Evolutionary conservation across 2,113 vertebrate species (phyloP), one percentile per base, ranked within the genome.

Genomic region (Ranitomeya imitator): DNA sequence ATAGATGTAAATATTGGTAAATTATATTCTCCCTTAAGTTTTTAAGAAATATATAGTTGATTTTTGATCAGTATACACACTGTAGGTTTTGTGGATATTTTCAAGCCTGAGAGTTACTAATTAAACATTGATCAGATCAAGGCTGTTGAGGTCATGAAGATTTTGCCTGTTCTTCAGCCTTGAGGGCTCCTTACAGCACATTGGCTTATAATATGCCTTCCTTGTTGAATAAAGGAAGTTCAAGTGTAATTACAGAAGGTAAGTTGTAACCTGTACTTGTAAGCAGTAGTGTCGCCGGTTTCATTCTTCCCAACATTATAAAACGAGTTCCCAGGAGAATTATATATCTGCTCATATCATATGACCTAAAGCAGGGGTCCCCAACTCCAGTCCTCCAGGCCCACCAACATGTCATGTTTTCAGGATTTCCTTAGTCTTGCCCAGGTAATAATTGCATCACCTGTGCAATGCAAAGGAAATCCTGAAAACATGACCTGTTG

Each of bases 61-160:
- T 76, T 21, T 10, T 12, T 76, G 37, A 74, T 52, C 18, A 15
- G 0, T 74, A 73, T 16, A 73, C 31, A 45, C 37, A 3, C 4
- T 45, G 37, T 6, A 57, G 55, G 12, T 57, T 45, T 45, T 55
- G 51, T 55, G 57, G 52, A 9, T 79, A 54, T 57, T 54, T 23
- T 79, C 21, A 79, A 55, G 52, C 52, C 7, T 54, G 52, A 51
- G 12, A 65, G 60, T 63, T 18, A 18, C 19, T 83, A 83, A 76
- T 76, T 52, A 76, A 83, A 83, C 21, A 83, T 83, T 83, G 31
- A 83, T 83, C 26, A 51, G 37, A 63, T 21, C 11, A n/a, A 65
- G 52, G 52, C 73, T 55, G 13, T 79, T 79, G 11, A 26, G 77
- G 37, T 63, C 80, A 51, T 60, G 19, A 37, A 52, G 10, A 5